A percentile compares a stretch with the other conserved stretches of the same genome.
These are phyloP conservation scores for Ariolimax columbianus DNA, from an alignment of 2,888 invertebrate genomes.

Conservation along the genomic window DNA sequence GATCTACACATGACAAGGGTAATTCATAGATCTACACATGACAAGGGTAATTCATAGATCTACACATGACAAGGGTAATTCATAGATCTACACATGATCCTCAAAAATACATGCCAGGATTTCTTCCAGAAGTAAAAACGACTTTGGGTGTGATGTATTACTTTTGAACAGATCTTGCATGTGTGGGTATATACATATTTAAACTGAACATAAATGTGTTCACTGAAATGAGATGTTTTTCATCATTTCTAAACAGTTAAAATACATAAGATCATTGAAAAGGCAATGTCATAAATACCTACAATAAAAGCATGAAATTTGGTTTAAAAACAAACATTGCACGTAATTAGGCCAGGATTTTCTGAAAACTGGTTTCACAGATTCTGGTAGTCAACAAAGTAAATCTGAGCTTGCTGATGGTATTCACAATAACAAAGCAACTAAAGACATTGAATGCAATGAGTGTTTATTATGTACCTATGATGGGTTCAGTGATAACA, in stretches of 20 bases:
- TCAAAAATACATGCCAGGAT: no score
- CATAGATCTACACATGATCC: no score
- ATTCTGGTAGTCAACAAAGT: background rate
- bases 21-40: no score
- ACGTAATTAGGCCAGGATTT: constrained; percentile 3
- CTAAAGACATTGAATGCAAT: background rate
- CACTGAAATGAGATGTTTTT: background rate
- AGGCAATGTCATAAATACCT: background rate
- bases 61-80: no score
- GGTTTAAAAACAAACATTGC: constrained; percentile 1
- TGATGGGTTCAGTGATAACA: background rate
- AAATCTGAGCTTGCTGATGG: background rate
- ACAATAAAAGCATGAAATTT: background rate
- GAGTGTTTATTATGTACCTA: background rate
- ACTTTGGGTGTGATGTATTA: no score
- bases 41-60: no score
- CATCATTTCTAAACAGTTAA: background rate
- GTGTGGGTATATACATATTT: no score
- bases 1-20: no score
- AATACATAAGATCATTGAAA: background rate
- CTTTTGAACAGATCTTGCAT: no score
- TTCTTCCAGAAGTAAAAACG: no score
- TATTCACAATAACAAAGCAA: constrained; percentile 14
- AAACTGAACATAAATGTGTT: background rate
- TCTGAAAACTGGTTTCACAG: constrained; percentile 13